Evolutionary conservation across 2,888 invertebrate genomes (phyloP), one percentile per base, ranked within the genome.

Genomic region (Hoplodrina ambigua): DNA sequence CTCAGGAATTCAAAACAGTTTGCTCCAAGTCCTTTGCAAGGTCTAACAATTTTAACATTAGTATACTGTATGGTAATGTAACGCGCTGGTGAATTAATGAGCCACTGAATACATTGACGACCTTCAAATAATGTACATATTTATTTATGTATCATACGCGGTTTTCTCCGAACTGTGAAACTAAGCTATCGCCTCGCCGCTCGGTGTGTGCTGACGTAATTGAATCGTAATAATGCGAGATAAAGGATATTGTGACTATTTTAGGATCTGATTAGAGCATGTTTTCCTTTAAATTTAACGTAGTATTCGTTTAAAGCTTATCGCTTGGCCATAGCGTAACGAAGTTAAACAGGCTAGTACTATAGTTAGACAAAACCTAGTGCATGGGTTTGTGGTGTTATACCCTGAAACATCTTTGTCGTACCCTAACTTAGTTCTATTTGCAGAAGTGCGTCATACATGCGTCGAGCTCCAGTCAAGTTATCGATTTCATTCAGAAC

Each of bases 41-140:
- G 60, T 44, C 20, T 58, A 50, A 74, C 69, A 68, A 56, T 57
- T 68, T 67, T 52, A 25, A 20, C 54, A 65, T 68, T 50, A 66
- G 20, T 68, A 70, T 69, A 68, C 57, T 50, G 20, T 69, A 81
- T 82, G 75, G 15, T 69, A 82, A 82, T 82, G 41, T 66, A 65
- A 33, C n/a, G 61, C 63, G 58, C 55, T 11, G 30, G 58, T 71
- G 81, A 82, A 75, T 80, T 82, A 83, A 80, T 82, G 75, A 80
- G 63, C 52, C 56, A 44, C 69, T 57, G 75, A 78, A 75, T 78
- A 69, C 67, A 80, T 72, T 61, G 69, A 58, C 71, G 74, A 75
- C 73, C 82, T 82, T 77, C 70, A 58, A 17, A 60, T 80, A 69
- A 68, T 68, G 10, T 76, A 74, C 63, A 44, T 76, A 80, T 80